Base-by-base conservation (phyloP, 2,888 invertebrate species). In the Neoitamus cyanurus region DNA sequence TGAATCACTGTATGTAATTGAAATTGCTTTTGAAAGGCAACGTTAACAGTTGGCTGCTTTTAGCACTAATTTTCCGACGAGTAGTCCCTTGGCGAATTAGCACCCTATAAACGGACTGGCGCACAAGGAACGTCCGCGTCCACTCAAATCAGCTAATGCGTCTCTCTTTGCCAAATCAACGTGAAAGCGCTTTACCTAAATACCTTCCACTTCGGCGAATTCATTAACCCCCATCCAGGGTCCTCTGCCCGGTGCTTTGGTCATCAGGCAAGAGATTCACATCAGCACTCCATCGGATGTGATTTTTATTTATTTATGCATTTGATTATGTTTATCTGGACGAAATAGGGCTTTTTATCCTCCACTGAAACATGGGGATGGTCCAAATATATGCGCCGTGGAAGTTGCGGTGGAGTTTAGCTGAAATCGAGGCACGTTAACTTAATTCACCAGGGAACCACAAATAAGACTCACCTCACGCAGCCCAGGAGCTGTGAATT, bases 291-390 rank as follows among this genome's bases (percentile, higher is more conserved):
- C 78, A 78, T 78, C 48, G 78, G 48, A 78, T 46, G 78, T 78
- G 48, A 78, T 78, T 78, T 78, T 78, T 48, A 78, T 78, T 78
- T 48, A 78, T 78, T 48, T 78, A 78, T 78, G 15, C 78, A 48
- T 48, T 78, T 48, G 34, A 31, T 78, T 78, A 78, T 34, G 25
- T 15, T 48, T 78, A 78, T 78, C 78, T 46, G 15, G 78, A 48
- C 30, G 13, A 11, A 25, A 34, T 75, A 28, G 75, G 42, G 25
- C 42, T 42, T 37, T 42, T 75, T 42, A 42, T 42, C 42, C 28
- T 7, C 9, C 6, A 11, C 4, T n/a, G 20, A 73, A 36, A 37
- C 6, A 75, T 28, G 20, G 28, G 3, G 20, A 37, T 42, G 46
- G 20, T 46, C n/a, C 48, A 77, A 46, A 46, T 46, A 15, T 75